Evolutionary conservation across 2,797 vertebrate genomes (phyloP).

Genomic region (Acanthopagrus latus): DNA sequence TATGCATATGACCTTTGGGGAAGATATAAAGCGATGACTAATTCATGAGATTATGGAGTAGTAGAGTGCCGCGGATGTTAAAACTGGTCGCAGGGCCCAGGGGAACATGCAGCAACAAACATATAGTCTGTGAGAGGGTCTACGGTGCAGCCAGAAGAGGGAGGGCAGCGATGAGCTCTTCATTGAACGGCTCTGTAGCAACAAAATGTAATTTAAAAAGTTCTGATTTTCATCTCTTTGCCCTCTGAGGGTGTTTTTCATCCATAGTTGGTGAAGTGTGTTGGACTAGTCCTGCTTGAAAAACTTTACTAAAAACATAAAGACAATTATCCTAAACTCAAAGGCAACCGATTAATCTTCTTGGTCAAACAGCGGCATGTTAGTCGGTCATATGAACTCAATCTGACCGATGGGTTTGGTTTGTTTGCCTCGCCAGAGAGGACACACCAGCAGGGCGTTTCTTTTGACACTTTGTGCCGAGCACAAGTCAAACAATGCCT

Average conservation of each 20-base stretch:
- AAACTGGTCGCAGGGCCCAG: conserved; percentile 14
- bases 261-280: too few species aligned
- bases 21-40: conserved; percentile 34
- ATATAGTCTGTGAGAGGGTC: background rate
- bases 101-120: conserved; percentile 10
- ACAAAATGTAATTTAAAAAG: conserved; percentile 7
- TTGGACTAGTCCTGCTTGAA: too few species aligned
- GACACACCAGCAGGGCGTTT: background rate
- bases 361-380: too few species aligned
- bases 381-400: background rate
- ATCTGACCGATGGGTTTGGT: background rate
- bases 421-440: background rate
- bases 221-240: background rate
- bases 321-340: too few species aligned
- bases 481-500: too few species aligned
- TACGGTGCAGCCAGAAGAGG: background rate
- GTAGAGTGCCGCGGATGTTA: background rate
- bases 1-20: conserved; percentile 52
- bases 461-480: background rate
- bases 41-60: conserved; percentile 43
- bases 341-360: too few species aligned
- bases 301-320: too few species aligned
- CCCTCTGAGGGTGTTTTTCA: too few species aligned
- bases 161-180: background rate
- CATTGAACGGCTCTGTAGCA: background rate